Evolutionary conservation across 2,113 vertebrate genomes (phyloP).

Genomic region (Rhinolophus ferrumequinum): DNA sequence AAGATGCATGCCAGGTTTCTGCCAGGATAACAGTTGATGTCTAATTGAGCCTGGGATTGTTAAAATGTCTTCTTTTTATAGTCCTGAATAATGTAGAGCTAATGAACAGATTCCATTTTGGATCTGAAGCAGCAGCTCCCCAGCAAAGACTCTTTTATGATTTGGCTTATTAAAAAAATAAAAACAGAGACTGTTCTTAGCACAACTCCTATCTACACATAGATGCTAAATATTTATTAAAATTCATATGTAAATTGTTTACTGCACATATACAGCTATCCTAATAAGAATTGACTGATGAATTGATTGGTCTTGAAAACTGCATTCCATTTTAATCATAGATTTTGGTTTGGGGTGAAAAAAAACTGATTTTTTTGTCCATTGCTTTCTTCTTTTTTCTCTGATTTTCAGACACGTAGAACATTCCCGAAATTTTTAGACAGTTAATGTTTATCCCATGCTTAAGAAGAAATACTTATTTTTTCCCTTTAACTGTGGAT

Average conservation of each 20-base stretch:
- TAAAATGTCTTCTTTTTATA: conserved; percentile 65
- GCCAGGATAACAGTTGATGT: conserved; percentile 35
- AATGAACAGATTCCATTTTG: conserved; percentile 59
- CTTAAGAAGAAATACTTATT: conserved; percentile 85
- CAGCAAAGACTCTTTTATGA: conserved; percentile 3
- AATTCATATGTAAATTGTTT: conserved; percentile 52
- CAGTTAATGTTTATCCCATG: conserved; percentile 82
- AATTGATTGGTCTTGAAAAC: conserved; percentile 32
- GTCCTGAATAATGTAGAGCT: neutral
- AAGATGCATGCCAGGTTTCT: neutral
- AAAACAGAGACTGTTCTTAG: conserved; percentile 8
- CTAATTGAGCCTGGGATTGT: conserved; percentile 35
- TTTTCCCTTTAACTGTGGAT: conserved; percentile 81
- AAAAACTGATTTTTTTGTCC: conserved; percentile 39
- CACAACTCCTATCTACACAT: neutral
- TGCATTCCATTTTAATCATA: conserved; percentile 73
- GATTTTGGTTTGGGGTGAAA: conserved; percentile 52
- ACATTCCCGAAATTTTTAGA: conserved; percentile 86
- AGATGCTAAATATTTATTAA: neutral
- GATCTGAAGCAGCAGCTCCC: neutral
- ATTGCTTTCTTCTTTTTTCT: conserved; percentile 54
- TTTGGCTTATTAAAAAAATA: neutral
- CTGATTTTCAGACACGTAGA: conserved; percentile 80
- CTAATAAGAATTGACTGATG: neutral
- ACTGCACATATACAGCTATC: neutral